Conservation (phyloP, 1,140 invertebrate genomes). For the Anoplolepis gracilipes region DNA sequence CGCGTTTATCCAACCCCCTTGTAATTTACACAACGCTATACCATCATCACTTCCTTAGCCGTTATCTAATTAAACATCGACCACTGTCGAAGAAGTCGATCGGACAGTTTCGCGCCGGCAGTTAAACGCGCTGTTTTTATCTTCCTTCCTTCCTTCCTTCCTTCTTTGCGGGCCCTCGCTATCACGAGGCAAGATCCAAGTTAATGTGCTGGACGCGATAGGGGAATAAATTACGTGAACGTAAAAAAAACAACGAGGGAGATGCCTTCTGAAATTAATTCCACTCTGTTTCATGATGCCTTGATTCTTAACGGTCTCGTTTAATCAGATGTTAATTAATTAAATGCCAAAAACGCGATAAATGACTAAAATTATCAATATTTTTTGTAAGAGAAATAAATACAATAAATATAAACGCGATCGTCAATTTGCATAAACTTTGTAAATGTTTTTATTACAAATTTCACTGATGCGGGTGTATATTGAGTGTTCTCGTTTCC, state of each 20-base stretch:
- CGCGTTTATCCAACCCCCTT: constrained; percentile 35
- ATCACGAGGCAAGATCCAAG: constrained; percentile 47
- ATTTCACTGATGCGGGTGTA: constrained; percentile 11
- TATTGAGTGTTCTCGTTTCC: neutral
- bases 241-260: constrained; percentile 13
- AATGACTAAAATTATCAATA: neutral
- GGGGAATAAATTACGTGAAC: constrained; percentile 35
- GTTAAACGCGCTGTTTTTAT: constrained; percentile 47
- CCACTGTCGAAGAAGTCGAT: constrained; percentile 33
- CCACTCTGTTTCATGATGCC: constrained; percentile 11
- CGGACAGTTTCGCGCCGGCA: neutral
- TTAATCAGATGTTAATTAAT: constrained; percentile 39
- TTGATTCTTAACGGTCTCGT: constrained; percentile 2
- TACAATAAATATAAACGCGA: neutral
- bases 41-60: constrained; percentile 1
- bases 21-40: constrained; percentile 41
- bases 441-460: constrained; percentile 1
- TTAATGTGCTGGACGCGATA: constrained; percentile 38
- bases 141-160: constrained; percentile 20
- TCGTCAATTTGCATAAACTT: neutral
- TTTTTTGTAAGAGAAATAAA: neutral
- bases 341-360: neutral
- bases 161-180: neutral
- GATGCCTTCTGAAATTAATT: constrained; percentile 32
- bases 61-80: constrained; percentile 54